These are phyloP conservation scores for Lithobates sylvaticus DNA, from an alignment of 2,797 vertebrate genomes.

Conservation along the genomic window DNA sequence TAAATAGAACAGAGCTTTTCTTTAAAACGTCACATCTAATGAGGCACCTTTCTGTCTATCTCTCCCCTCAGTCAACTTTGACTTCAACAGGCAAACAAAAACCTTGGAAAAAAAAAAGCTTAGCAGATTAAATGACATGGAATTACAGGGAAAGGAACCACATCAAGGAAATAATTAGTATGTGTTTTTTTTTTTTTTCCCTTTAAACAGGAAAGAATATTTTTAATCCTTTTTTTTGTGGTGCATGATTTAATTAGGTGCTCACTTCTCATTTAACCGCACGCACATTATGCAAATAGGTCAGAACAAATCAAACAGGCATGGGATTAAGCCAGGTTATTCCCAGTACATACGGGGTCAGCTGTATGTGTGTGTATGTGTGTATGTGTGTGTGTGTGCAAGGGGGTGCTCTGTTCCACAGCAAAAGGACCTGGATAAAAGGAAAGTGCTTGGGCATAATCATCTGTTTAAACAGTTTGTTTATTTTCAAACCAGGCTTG, in stretches of 20 bases:
- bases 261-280: slow-evolving; percentile 62
- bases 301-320: slow-evolving; percentile 57
- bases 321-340: slow-evolving; percentile 62
- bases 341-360: slow-evolving; percentile 51
- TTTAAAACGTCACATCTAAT: background rate
- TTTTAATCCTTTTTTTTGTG: slow-evolving; percentile 63
- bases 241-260: slow-evolving; percentile 62
- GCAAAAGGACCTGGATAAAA: slow-evolving; percentile 13
- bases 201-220: slow-evolving; percentile 55
- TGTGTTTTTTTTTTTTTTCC: slow-evolving; percentile 27
- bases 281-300: slow-evolving; percentile 62
- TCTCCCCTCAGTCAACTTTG: slow-evolving; percentile 14
- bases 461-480: slow-evolving; percentile 38
- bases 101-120: slow-evolving; percentile 35
- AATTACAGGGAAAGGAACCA: slow-evolving; percentile 57
- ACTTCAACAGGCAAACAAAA: slow-evolving; percentile 28
- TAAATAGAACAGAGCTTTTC: background rate
- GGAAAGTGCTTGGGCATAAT: background rate
- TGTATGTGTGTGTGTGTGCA: background rate
- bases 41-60: slow-evolving; percentile 6
- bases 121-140: slow-evolving; percentile 58
- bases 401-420: background rate
- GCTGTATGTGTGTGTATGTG: slow-evolving; percentile 20
- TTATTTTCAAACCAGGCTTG: slow-evolving; percentile 21
- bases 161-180: slow-evolving; percentile 62